Percentiles rank a stretch among this genome's conserved stretches.
Conservation (phyloP, 1,140 invertebrate species). For the Agraylea sexmaculata region DNA sequence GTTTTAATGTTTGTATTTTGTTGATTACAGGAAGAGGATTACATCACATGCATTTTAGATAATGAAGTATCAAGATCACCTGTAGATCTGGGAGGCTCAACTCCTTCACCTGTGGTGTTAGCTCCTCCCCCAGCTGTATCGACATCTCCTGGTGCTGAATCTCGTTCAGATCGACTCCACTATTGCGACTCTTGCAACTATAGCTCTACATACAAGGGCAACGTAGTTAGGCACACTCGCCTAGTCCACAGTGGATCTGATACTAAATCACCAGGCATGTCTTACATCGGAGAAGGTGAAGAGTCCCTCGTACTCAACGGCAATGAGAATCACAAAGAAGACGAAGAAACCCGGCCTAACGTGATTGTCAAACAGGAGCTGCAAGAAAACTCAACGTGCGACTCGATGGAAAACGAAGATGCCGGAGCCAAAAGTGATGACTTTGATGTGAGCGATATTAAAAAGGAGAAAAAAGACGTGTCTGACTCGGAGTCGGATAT, state of each 20-base stretch:
- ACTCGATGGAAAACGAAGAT: constrained; percentile 23
- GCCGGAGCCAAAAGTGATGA: constrained; percentile 21
- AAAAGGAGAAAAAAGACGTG: constrained; percentile 26
- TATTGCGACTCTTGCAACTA: constrained; percentile 59
- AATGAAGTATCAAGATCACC: constrained; percentile 53
- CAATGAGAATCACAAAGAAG: constrained; percentile 23
- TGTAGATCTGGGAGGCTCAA: constrained; percentile 28
- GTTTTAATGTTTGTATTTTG: constrained; percentile 12
- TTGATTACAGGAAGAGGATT: constrained; percentile 70
- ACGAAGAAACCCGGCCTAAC: constrained; percentile 26
- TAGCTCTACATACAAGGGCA: constrained; percentile 62
- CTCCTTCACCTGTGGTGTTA: constrained; percentile 17
- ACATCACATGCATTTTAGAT: constrained; percentile 80
- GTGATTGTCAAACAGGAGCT: constrained; percentile 35
- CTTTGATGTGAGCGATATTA: constrained; percentile 27
- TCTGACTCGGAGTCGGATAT: constrained; percentile 32
- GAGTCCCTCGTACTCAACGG: constrained; percentile 25
- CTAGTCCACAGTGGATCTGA: constrained; percentile 41
- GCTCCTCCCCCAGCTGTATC: constrained; percentile 10
- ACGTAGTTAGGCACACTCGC: constrained; percentile 56
- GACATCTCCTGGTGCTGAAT: constrained; percentile 31
- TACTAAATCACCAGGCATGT: constrained; percentile 18
- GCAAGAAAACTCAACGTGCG: constrained; percentile 31
- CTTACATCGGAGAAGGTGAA: constrained; percentile 20
- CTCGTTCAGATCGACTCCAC: constrained; percentile 40